Evolutionary conservation across 2,113 vertebrate species (phyloP).

Genomic region (Ascaphus truei): DNA sequence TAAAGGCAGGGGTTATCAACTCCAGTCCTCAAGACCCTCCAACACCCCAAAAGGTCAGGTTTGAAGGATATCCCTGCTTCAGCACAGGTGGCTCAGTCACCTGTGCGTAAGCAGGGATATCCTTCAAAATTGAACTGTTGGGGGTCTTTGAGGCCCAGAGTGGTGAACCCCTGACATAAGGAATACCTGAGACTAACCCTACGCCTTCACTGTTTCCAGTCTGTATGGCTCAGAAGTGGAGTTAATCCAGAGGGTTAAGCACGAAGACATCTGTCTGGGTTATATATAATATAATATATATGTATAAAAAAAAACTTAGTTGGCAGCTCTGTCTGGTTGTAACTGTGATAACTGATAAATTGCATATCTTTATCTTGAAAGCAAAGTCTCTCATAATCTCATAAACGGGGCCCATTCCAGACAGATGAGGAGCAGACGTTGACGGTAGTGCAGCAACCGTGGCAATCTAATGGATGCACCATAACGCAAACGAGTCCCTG

Average conservation of each 20-base stretch:
- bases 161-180: no score
- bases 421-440: not conserved
- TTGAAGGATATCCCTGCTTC: no score
- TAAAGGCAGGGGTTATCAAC: not conserved
- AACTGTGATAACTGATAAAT: conserved; percentile 16
- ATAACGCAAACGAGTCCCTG: not conserved
- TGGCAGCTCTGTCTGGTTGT: conserved; percentile 14
- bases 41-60: no score
- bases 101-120: no score
- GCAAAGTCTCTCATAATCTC: conserved; percentile 25
- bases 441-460: not conserved
- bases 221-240: not conserved
- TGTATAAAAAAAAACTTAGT: conserved; percentile 7
- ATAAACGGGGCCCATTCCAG: conserved; percentile 21
- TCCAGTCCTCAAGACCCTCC: not conserved
- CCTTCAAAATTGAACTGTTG: no score
- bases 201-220: not conserved
- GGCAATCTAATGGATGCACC: not conserved
- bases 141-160: no score
- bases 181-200: no score
- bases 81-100: no score
- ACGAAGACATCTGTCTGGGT: not conserved
- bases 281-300: not conserved
- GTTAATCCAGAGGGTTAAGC: not conserved
- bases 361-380: conserved; percentile 34